Percentiles rank a stretch among this genome's conserved stretches.
Conservation (phyloP, 2,113 vertebrate genomes). For the Ardeotis arabs region DNA sequence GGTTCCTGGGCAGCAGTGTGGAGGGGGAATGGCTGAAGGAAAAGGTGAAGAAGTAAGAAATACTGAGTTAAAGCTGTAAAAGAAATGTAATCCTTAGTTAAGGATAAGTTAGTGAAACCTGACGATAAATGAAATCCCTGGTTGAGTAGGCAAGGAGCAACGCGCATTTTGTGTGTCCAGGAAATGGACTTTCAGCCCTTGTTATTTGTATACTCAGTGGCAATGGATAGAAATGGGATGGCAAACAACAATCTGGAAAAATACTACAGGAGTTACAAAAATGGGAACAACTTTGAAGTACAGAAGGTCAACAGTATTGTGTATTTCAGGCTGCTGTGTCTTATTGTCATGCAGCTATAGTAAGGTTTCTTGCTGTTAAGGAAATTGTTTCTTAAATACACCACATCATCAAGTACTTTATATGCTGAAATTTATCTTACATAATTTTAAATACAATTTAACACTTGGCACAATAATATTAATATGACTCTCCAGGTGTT, state of each 20-base stretch:
- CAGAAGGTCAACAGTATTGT: not conserved
- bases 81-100: not conserved
- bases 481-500: not conserved
- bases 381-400: not conserved
- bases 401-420: not conserved
- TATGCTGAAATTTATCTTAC: not conserved
- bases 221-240: not conserved
- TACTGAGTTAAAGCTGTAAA: not conserved
- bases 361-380: not conserved
- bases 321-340: not conserved
- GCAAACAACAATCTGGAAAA: not conserved
- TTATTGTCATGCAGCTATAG: not conserved
- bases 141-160: not conserved
- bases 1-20: not conserved
- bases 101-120: not conserved
- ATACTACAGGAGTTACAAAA: not conserved
- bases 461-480: not conserved
- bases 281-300: not conserved
- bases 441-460: not conserved
- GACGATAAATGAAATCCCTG: not conserved
- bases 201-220: not conserved
- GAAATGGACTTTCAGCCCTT: slow-evolving; percentile 12
- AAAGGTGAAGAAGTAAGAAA: not conserved
- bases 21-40: not conserved
- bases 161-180: rapidly evolving